Evolutionary conservation across 2,888 invertebrate species (phyloP), one percentile per base, ranked within the genome.

Genomic region (Leistus spinibarbis): DNA sequence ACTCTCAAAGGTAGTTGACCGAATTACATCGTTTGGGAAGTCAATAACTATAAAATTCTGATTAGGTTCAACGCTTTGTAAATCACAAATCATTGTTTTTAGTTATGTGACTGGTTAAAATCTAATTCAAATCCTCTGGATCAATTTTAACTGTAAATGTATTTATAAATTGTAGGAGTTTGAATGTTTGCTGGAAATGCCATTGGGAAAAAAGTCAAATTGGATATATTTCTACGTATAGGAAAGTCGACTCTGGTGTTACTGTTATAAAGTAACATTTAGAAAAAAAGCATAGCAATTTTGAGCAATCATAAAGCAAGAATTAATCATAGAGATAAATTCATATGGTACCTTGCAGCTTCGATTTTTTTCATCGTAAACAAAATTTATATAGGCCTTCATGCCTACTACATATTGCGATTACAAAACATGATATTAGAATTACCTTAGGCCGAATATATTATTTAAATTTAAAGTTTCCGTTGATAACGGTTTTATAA

Each of bases 401-500:
- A n/a, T n/a, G n/a, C n/a, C n/a, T n/a, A n/a, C 7, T 40, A 40
- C 40, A 40, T 40, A 40, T 40, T 40, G 40, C 40, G 40, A 40
- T 40, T 40, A 40, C 40, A 40, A 40, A 40, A 40, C 40, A 40
- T 40, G 40, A 40, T 40, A 40, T 40, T 40, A 40, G 40, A 40
- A 10, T 40, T 40, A 4, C 40, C 40, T 40, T 40, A 40, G 40
- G 40, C 40, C 40, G 40, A 40, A 40, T 60, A 60, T 60, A 60
- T 60, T 16, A 60, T 60, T 60, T 60, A 60, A 60, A 60, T 19
- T 60, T 56, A 16, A 16, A 13, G 56, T 19, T 19, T 60, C 60
- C 60, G 60, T 22, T 60, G 40, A 40, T 60, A 60, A 60, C 60
- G 60, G 60, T 60, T 60, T 22, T 19, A 60, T 60, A 60, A 60